Conservation (phyloP, 2,113 vertebrate species). For the Actenoides lindsayi region DNA sequence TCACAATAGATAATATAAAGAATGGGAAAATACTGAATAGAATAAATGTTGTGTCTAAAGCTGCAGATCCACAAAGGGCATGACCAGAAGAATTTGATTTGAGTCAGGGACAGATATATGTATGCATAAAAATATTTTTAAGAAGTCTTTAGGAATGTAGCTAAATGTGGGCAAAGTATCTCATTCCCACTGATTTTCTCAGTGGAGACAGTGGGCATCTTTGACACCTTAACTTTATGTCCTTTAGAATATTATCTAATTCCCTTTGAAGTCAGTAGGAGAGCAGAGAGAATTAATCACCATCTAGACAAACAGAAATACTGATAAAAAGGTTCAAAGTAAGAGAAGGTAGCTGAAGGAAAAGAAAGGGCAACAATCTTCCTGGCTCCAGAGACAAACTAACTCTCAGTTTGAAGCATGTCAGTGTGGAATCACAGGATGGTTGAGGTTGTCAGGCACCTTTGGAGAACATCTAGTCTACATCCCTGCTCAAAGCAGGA, state of each 20-base stretch:
- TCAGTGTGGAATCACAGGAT: neutral
- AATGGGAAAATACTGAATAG: neutral
- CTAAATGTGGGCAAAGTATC: neutral
- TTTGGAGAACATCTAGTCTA: neutral
- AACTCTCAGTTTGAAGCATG: neutral
- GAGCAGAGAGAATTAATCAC: neutral
- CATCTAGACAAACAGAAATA: neutral
- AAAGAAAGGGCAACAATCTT: neutral
- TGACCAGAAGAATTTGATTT: neutral
- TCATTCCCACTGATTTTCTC: neutral
- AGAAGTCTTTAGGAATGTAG: neutral
- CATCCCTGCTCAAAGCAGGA: neutral
- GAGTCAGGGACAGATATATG: neutral
- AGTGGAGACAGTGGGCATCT: neutral
- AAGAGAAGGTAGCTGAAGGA: neutral
- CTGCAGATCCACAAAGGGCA: neutral
- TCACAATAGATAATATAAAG: neutral
- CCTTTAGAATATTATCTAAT: neutral
- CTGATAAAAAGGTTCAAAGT: neutral
- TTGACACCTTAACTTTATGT: neutral
- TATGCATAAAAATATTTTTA: neutral
- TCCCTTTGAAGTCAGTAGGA: neutral
- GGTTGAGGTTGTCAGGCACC: neutral
- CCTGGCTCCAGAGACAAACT: neutral
- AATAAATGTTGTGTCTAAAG: neutral